Evolutionary conservation across 2,888 invertebrate species (phyloP).

Genomic region (Chalcis sispes): DNA sequence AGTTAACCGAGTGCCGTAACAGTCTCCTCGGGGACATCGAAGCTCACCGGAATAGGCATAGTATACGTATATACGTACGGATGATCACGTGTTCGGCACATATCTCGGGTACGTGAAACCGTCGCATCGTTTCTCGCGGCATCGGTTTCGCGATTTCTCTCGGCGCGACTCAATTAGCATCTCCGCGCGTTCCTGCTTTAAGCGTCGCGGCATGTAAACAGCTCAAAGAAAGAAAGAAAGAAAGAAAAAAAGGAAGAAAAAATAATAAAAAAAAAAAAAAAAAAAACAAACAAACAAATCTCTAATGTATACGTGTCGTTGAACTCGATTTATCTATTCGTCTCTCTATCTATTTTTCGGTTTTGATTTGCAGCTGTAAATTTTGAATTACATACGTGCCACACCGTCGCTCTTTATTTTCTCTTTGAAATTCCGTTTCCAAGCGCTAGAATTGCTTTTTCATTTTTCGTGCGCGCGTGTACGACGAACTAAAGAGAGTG

Average conservation of each 20-base stretch:
- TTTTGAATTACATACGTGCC: neutral
- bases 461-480: too few species aligned
- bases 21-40: too few species aligned
- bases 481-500: too few species aligned
- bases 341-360: neutral
- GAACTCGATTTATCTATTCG: conserved; percentile 18
- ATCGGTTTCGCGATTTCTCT: conserved; percentile 42
- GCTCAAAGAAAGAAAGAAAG: too few species aligned
- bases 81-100: conserved; percentile 29
- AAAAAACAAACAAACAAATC: conserved; percentile 45
- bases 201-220: conserved; percentile 21
- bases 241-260: too few species aligned
- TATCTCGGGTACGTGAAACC: conserved; percentile 24
- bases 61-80: too few species aligned
- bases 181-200: neutral
- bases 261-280: too few species aligned
- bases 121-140: neutral
- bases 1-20: too few species aligned
- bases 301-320: conserved; percentile 45
- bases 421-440: neutral
- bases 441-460: neutral
- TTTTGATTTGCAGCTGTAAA: neutral
- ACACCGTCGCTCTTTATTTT: conserved; percentile 22
- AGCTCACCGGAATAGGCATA: too few species aligned
- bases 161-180: conserved; percentile 31